phyloP scores from a whole-genome alignment of 2,113 vertebrate species.

The Hyla sarda region DNA sequence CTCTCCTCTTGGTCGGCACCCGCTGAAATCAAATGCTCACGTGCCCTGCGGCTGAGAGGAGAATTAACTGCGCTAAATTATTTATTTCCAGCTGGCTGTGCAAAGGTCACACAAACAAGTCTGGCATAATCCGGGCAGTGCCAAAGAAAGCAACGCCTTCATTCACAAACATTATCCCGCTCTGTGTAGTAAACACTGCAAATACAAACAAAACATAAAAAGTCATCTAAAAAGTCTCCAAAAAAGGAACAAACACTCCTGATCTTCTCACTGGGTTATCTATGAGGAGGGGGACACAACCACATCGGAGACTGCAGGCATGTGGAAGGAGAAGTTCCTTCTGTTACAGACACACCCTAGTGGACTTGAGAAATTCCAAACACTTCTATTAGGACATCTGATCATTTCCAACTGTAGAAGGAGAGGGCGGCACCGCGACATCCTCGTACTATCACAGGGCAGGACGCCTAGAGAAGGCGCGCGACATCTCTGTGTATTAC shows the following conservation, averaged over 20 bases:
- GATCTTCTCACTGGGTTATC: no score
- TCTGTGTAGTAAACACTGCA: not conserved
- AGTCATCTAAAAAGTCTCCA: no score
- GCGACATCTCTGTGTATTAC: no score
- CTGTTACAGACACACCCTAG: constrained; percentile 29
- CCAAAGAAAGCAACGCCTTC: not conserved
- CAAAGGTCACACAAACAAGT: constrained; percentile 10
- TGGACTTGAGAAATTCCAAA: constrained; percentile 46
- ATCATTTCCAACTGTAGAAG: constrained; percentile 27
- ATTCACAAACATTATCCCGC: not conserved
- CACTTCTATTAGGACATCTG: constrained; percentile 25
- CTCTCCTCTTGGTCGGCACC: not conserved
- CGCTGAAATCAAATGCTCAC: not conserved
- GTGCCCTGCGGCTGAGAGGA: not conserved
- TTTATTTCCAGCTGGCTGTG: not conserved
- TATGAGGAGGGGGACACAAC: no score
- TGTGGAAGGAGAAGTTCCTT: not conserved
- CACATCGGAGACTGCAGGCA: not conserved
- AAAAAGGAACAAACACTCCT: not conserved
- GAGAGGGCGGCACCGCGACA: not conserved
- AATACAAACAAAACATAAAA: not conserved
- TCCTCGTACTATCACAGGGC: not conserved
- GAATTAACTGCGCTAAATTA: not conserved
- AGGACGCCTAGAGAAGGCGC: not conserved
- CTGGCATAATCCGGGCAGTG: not conserved